Evolutionary conservation across 2,113 vertebrate genomes (phyloP), one percentile per base, ranked within the genome.

Genomic region (Amazona guildingii): DNA sequence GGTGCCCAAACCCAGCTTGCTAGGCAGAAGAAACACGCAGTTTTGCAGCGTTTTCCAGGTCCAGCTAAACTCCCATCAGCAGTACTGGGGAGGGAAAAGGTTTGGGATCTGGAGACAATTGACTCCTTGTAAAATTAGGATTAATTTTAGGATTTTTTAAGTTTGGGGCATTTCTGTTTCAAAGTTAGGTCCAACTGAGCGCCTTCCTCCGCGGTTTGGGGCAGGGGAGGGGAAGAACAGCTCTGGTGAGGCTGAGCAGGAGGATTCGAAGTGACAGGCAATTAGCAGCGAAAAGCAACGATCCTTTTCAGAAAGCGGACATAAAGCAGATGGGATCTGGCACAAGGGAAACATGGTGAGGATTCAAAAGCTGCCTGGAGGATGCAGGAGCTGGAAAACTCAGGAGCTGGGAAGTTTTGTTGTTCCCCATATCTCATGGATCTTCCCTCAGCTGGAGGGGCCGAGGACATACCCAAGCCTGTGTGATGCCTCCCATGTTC

Each of bases 151-250:
- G 43, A 20, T 28, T 66, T 66, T 37, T 68, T 12, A 14, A 72
- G 24, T 83, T 52, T 74, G 0, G 11, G 29, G 51, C 3, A 2
- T 79, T 91, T 81, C 46, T 81, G 24, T 28, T 39, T 37, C 28
- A 15, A 88, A 67, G 46, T 46, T 83, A 57, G 39, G 54, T 33
- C 31, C 3, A 7, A 39, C 7, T 0, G 4, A 33, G 28, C 1
- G 1, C 35, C 35, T 10, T 61, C 39, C 37, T 84, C 39, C 4
- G 2, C 0, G 1, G 10, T 37, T 68, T 4, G 6, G 5, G 24
- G 39, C 7, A 16, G 24, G 25, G 37, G 3, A 5, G 59, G 14
- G 23, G 24, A 35, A 64, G 52, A 81, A 13, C n/a, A 63, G 73
- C 70, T 62, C 70, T 21, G 33, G 69, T 3, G 20, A 88, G 85